Evolutionary conservation across 2,888 invertebrate genomes (phyloP).

Genomic region (Hybos culiciformis): DNA sequence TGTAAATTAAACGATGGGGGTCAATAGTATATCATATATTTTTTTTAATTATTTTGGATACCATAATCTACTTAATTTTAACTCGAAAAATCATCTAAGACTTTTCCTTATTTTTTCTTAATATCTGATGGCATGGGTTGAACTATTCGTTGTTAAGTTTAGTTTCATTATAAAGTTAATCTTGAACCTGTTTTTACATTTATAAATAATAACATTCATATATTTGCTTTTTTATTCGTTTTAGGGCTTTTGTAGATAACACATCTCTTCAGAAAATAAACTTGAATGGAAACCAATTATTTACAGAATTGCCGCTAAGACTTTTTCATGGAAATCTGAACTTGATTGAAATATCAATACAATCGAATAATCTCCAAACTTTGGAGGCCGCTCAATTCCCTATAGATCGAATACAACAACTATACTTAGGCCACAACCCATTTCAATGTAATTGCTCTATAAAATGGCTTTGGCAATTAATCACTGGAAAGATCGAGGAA

Average conservation of each 20-base stretch:
- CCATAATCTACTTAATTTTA: too few relatives aligned
- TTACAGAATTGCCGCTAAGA: conserved; percentile 62
- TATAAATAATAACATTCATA: too few relatives aligned
- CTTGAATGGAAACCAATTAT: conserved; percentile 62
- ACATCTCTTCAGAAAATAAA: conserved; percentile 65
- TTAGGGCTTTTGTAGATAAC: conserved; percentile 69
- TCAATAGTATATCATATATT: too few relatives aligned
- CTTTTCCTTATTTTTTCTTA: too few relatives aligned
- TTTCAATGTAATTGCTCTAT: conserved; percentile 76
- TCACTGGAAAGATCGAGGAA: conserved; percentile 11
- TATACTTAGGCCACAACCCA: conserved; percentile 70
- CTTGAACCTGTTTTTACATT: too few relatives aligned
- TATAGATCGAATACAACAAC: conserved; percentile 58
- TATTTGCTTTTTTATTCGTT: conserved; percentile 13
- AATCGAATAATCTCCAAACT: conserved; percentile 59
- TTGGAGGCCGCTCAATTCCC: conserved; percentile 72
- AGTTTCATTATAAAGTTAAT: too few relatives aligned
- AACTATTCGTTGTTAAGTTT: too few relatives aligned
- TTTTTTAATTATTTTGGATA: too few relatives aligned
- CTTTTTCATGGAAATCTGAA: conserved; percentile 74
- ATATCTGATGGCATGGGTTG: too few relatives aligned
- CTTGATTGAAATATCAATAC: conserved; percentile 59
- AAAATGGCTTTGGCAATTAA: conserved; percentile 71
- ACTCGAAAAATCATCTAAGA: too few relatives aligned
- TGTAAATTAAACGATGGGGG: too few relatives aligned